Evolutionary conservation across 2,113 vertebrate genomes (phyloP), one percentile per base, ranked within the genome.

Genomic region (Brevimyrus niger): DNA sequence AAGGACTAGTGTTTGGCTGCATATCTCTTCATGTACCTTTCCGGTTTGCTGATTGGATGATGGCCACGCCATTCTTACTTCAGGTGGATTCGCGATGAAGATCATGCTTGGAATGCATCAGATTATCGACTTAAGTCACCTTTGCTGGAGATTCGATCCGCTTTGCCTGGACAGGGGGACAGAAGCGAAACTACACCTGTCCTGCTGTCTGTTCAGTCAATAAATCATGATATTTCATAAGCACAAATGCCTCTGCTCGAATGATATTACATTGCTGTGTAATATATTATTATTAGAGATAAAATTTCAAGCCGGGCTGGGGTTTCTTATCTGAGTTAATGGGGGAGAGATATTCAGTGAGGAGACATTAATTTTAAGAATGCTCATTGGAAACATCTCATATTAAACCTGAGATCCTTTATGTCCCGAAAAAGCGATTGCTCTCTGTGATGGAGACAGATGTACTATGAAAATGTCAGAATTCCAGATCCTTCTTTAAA

Each of bases 321-420:
- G 38, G 35, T 17, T 42, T 80, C 73, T 80, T 80, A 38, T 80
- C 35, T 80, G 47, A 86, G 84, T n/a, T 5, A 53, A 53, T 51
- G 48, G 84, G 10, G 9, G 61, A 17, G 42, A 86, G 84, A 51
- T 31, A 31, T 51, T 86, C 84, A 15, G 15, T 27, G 46, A 90
- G 90, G 87, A 31, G 55, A 53, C 82, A 86, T 73, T 85, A 23
- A 88, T 69, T 90, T 61, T 48, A 73, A 87, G 58, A 58, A 58
- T 51, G 17, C 44, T 82, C 19, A 48, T 53, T 50, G n/a, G 38
- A 82, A 38, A 6, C 44, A 23, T n/a, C 38, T 46, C 82, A 84
- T n/a, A 23, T 27, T 51, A 86, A 86, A 19, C n/a, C 48, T 51
- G 48, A 46, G 84, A 50, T 46, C n/a, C 84, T 51, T 11, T 51